A percentile compares a stretch with the other conserved stretches of the same genome.
Conservation (phyloP, 2,888 invertebrate genomes). For the Pammene fasciana region DNA sequence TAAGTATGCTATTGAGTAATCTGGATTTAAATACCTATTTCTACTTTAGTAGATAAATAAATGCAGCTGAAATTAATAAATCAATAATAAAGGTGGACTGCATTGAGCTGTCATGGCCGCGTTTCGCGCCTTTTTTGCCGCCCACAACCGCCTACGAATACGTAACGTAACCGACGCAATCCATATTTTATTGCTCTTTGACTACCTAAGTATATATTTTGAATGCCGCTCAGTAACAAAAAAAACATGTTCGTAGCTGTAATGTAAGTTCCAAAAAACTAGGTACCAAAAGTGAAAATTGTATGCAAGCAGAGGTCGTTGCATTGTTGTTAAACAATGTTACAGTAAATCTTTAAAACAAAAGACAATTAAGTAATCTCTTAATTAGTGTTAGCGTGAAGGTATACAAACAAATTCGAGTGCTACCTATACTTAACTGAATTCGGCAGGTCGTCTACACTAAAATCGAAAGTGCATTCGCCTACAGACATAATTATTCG, state of each 20-base stretch:
- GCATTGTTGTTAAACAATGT: background rate
- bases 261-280: no score
- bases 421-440: background rate
- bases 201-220: background rate
- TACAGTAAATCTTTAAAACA: constrained; percentile 1
- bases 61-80: background rate
- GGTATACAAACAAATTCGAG: constrained; percentile 13
- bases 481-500: constrained; percentile 10
- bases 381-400: background rate
- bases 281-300: no score
- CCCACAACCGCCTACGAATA: constrained; percentile 53
- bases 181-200: constrained; percentile 7
- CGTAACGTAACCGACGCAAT: constrained; percentile 18
- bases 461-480: constrained; percentile 37
- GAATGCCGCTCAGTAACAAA: no score
- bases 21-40: no score
- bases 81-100: constrained; percentile 27
- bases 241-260: no score
- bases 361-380: constrained; percentile 9
- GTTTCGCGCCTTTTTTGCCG: constrained; percentile 57
- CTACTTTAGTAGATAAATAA: no score
- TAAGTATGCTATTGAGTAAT: no score
- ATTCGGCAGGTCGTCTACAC: constrained; percentile 24
- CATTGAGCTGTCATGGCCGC: constrained; percentile 42
- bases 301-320: no score